These are phyloP conservation scores for Epicauta chinensis DNA, from an alignment of 1,140 invertebrate species.

Conservation along the genomic window DNA sequence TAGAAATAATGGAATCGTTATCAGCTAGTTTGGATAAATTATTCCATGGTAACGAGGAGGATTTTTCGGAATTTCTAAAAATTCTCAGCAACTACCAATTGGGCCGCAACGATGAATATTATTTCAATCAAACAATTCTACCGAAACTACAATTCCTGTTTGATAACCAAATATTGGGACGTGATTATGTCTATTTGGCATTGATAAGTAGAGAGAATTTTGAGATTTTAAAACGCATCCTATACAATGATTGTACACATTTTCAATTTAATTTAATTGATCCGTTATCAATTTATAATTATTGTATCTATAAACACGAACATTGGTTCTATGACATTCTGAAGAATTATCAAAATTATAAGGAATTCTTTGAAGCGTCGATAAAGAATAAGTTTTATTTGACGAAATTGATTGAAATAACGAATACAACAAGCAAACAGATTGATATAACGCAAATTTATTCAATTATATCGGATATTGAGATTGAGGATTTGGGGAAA, in stretches of 20 bases:
- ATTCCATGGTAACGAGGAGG: slow-evolving; percentile 3
- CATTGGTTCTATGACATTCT: slow-evolving; percentile 37
- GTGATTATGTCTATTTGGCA: slow-evolving; percentile 32
- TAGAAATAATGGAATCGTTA: slow-evolving; percentile 2
- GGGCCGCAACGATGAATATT: slow-evolving; percentile 6
- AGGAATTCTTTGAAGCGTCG: slow-evolving; percentile 14
- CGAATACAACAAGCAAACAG: slow-evolving; percentile 14
- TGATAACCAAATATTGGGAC: slow-evolving; percentile 18
- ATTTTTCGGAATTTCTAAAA: slow-evolving; percentile 15
- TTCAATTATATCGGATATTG: slow-evolving; percentile 10
- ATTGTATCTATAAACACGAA: slow-evolving; percentile 31
- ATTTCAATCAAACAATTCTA: slow-evolving; percentile 16
- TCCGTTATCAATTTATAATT: slow-evolving; percentile 30
- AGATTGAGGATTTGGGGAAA: slow-evolving; percentile 10
- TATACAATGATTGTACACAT: slow-evolving; percentile 25
- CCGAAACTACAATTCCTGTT: slow-evolving; percentile 18
- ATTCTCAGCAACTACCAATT: slow-evolving; percentile 9
- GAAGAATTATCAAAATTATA: slow-evolving; percentile 11
- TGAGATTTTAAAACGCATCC: slow-evolving; percentile 26
- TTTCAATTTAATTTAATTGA: slow-evolving; percentile 25
- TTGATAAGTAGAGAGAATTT: slow-evolving; percentile 27
- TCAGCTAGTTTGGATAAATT: slow-evolving; percentile 4
- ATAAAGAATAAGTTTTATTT: slow-evolving; percentile 27
- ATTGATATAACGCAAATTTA: slow-evolving; percentile 19
- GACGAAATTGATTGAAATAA: slow-evolving; percentile 29